Percentiles rank a stretch among this genome's conserved stretches.
Conservation (phyloP, 2,797 vertebrate species). For the Enteromius afrohamiltoni region DNA sequence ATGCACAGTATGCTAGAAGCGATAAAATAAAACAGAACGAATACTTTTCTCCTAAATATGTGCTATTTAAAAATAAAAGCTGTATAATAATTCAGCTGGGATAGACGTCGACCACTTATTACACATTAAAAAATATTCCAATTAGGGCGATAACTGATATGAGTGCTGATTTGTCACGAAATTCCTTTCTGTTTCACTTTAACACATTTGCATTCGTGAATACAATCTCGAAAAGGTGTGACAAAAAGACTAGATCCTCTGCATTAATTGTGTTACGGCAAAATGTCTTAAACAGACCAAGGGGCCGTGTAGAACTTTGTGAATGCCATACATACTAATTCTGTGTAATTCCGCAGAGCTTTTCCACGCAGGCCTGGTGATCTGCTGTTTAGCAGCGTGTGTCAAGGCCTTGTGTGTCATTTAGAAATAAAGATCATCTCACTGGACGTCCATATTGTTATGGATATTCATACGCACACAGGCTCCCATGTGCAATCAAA, state of each 20-base stretch:
- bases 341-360: background rate
- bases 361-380: background rate
- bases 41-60: background rate
- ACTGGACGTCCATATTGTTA: conserved; percentile 52
- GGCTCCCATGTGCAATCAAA: conserved; percentile 52
- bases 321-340: conserved; percentile 10
- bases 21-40: background rate
- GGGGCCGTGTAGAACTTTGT: background rate
- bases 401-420: conserved; percentile 33
- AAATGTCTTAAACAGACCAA: background rate
- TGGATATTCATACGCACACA: conserved; percentile 47
- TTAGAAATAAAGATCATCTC: conserved; percentile 43
- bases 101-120: background rate
- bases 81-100: background rate
- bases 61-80: background rate
- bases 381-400: conserved; percentile 23
- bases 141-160: background rate
- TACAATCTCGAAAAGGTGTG: background rate
- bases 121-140: background rate
- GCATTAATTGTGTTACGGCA: background rate
- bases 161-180: background rate
- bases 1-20: background rate
- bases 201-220: background rate
- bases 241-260: background rate
- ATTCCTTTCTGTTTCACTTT: background rate